Base-by-base conservation (phyloP, 2,888 invertebrate species). In the Amphimallon solstitiale region DNA sequence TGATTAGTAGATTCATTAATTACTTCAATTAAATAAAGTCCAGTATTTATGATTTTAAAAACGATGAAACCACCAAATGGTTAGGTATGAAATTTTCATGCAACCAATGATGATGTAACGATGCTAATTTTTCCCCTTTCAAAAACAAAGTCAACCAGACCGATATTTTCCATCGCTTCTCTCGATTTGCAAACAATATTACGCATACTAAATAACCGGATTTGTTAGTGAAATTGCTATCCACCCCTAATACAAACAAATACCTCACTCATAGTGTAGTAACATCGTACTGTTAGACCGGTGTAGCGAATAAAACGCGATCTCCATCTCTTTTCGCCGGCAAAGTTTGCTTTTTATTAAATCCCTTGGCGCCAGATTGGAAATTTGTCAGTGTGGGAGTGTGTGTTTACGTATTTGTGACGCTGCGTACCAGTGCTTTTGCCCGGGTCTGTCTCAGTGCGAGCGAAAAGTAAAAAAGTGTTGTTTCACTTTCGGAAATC, bases 221-320 rank as follows among this genome's bases (percentile, higher is more conserved):
- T 54, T 54, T 54, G 40, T 54, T 40, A 54, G 54, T 54, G 35
- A 54, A 54, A 54, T 54, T 51, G 51, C 51, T 34, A 51, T 51
- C 34, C 51, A 51, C 34, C 51, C 51, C 51, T 51, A 51, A 51
- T 51, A 51, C 51, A 51, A 51, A 51, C 51, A 51, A 35, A 51
- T 51, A 51, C 15, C 35, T 51, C 54, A 54, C 40, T 14, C 35
- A 17, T 19, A 35, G 40, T 40, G 40, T 54, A 38, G 54, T 51
- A 34, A 9, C n/a, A 17, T 43, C 14, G 43, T 29, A 29, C 29
- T 29, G 29, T 29, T 29, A 29, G 29, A 29, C 29, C 29, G 29
- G 29, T 29, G 29, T 29, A 29, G 29, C 29, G 29, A 29, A 29
- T 29, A 29, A 29, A 29, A 29, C 9, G 29, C 29, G 29, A 29